A percentile compares a stretch with the other conserved stretches of the same genome.
Conservation (phyloP, 1,140 invertebrate genomes). For the Heliothis virescens region DNA sequence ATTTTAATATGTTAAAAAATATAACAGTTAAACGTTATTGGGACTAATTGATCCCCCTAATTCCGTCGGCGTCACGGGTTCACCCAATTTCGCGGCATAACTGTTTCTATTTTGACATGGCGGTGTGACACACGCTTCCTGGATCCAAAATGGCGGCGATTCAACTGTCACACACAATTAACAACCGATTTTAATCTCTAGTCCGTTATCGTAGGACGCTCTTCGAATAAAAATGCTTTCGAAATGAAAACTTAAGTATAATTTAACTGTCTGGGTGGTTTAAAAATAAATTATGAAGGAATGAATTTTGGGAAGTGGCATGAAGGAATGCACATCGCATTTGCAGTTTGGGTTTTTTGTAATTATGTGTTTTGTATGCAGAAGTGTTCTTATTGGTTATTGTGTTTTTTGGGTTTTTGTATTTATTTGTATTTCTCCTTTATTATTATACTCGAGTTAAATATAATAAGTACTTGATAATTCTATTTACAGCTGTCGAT, state of each 20-base stretch:
- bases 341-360: conserved; percentile 40
- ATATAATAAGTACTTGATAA: neutral
- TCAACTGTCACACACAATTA: conserved; percentile 47
- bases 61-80: conserved; percentile 46
- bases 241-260: conserved; percentile 44
- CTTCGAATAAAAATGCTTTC: conserved; percentile 48
- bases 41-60: conserved; percentile 45
- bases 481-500: conserved; percentile 16
- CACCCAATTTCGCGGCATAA: conserved; percentile 58
- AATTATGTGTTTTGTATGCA: conserved; percentile 36
- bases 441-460: no score
- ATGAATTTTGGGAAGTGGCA: neutral
- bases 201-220: conserved; percentile 42
- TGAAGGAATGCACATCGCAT: conserved; percentile 28
- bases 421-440: neutral
- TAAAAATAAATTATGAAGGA: conserved; percentile 43
- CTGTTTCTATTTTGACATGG: conserved; percentile 57
- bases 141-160: conserved; percentile 50
- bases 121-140: conserved; percentile 52
- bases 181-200: conserved; percentile 51
- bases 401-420: neutral
- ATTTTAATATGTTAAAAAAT: conserved; percentile 18
- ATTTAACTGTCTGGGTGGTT: conserved; percentile 45
- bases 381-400: neutral
- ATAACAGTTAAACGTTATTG: conserved; percentile 14